phyloP scores from a whole-genome alignment of 2,888 invertebrate genomes.

The Gerris lacustris region DNA sequence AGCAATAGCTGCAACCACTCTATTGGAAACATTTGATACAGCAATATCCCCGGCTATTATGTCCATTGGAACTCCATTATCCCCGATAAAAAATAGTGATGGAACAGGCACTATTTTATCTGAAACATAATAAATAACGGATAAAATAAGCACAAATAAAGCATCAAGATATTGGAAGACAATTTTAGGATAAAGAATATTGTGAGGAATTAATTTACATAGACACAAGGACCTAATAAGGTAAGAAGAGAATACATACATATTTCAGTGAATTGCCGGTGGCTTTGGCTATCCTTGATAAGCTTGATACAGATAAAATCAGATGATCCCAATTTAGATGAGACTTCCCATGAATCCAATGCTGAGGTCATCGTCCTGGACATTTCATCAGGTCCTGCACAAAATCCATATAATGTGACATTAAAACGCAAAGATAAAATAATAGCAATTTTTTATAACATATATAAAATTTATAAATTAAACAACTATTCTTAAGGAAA shows the following conservation, averaged over 20 bases:
- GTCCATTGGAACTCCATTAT: conserved; percentile 21
- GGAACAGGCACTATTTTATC: conserved; percentile 25
- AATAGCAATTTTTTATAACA: too few relatives aligned
- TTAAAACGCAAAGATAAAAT: too few relatives aligned
- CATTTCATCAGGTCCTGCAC: conserved; percentile 22
- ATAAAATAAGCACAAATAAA: neutral
- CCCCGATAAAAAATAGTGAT: conserved; percentile 23
- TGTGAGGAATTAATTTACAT: too few relatives aligned
- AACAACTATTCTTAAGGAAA: too few relatives aligned
- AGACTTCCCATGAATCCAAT: conserved; percentile 16
- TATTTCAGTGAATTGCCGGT: conserved; percentile 24
- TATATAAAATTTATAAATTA: too few relatives aligned
- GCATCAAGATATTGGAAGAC: too few relatives aligned
- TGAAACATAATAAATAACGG: conserved; percentile 2
- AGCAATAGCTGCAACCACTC: neutral
- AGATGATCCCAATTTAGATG: conserved; percentile 13
- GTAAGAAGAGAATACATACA: conserved; percentile 17
- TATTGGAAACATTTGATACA: neutral
- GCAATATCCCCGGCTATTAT: conserved; percentile 20
- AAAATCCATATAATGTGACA: neutral
- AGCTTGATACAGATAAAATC: conserved; percentile 23
- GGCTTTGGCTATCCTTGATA: conserved; percentile 18
- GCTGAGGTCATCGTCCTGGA: conserved; percentile 20
- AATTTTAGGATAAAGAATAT: too few relatives aligned
- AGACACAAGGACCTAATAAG: neutral